Conservation (phyloP, 2,888 invertebrate genomes). For the Leptopilina drosophilae region DNA sequence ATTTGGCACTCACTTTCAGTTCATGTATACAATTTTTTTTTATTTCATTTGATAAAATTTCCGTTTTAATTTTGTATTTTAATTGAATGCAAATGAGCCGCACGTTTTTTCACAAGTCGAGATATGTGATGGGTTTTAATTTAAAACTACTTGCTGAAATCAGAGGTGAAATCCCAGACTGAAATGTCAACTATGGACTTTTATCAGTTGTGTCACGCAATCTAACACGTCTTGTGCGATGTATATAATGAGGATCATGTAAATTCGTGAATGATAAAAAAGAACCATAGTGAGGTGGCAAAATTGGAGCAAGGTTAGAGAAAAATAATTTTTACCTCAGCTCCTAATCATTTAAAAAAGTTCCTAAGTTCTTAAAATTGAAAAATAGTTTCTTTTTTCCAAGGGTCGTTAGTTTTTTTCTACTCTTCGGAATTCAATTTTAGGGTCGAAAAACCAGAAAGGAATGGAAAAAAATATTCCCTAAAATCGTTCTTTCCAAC, state of each 20-base stretch:
- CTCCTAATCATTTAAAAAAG: constrained; percentile 19
- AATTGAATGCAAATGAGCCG: neutral
- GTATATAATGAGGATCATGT: constrained; percentile 54
- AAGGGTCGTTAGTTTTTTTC: too few relatives aligned
- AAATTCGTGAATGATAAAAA: constrained; percentile 59
- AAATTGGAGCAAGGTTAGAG: constrained; percentile 51
- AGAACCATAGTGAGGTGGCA: constrained; percentile 39
- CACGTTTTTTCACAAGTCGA: neutral
- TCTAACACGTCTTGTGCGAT: constrained; percentile 55
- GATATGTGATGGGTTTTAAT: constrained; percentile 11
- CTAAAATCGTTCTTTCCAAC: too few relatives aligned
- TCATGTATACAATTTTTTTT: too few relatives aligned
- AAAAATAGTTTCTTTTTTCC: too few relatives aligned
- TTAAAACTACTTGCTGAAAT: constrained; percentile 1
- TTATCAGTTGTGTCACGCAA: constrained; percentile 68
- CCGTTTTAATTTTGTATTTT: neutral
- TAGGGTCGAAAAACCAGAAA: too few relatives aligned
- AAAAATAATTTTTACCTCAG: neutral
- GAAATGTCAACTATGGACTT: constrained; percentile 60
- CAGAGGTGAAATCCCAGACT: constrained; percentile 45
- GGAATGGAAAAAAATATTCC: too few relatives aligned
- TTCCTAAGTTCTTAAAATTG: too few relatives aligned
- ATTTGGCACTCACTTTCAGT: too few relatives aligned
- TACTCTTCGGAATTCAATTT: too few relatives aligned
- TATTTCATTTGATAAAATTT: neutral